Evolutionary conservation across 2,888 invertebrate genomes (phyloP).

Genomic region (Nesidiocoris tenuis): DNA sequence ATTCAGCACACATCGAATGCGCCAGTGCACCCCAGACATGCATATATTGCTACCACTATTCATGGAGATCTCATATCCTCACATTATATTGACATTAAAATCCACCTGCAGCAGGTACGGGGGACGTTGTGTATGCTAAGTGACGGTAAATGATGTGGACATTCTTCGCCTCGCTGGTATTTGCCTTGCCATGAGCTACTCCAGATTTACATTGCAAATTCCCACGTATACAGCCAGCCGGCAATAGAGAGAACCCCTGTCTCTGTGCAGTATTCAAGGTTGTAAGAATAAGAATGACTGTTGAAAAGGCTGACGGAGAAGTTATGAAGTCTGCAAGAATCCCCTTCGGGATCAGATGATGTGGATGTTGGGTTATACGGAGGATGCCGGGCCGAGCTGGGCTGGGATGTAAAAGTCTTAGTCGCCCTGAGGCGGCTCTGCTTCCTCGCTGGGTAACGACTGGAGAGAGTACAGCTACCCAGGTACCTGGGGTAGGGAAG

Average conservation of each 20-base stretch:
- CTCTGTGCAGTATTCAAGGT: slow-evolving; percentile 12
- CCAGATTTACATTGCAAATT: not conserved
- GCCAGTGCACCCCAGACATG: too few species aligned
- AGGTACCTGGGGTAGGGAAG: not conserved
- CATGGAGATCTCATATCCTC: too few species aligned
- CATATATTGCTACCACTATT: too few species aligned
- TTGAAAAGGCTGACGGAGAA: not conserved
- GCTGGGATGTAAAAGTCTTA: slow-evolving; percentile 18
- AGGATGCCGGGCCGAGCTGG: not conserved
- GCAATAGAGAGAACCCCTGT: not conserved
- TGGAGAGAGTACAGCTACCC: slow-evolving; percentile 14
- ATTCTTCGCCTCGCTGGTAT: too few species aligned
- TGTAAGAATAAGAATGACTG: slow-evolving; percentile 30
- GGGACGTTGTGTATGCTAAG: not conserved
- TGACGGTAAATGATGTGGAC: not conserved
- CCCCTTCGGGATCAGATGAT: not conserved
- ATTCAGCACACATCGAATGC: too few species aligned
- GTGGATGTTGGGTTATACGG: not conserved
- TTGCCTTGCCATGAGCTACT: not conserved
- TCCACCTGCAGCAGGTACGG: too few species aligned
- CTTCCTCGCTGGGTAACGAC: slow-evolving; percentile 11
- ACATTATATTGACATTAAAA: too few species aligned
- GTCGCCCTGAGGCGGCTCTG: not conserved
- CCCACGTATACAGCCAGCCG: not conserved
- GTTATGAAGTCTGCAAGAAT: not conserved